Conservation (phyloP, 2,113 vertebrate genomes). For the Phasianus colchicus region DNA sequence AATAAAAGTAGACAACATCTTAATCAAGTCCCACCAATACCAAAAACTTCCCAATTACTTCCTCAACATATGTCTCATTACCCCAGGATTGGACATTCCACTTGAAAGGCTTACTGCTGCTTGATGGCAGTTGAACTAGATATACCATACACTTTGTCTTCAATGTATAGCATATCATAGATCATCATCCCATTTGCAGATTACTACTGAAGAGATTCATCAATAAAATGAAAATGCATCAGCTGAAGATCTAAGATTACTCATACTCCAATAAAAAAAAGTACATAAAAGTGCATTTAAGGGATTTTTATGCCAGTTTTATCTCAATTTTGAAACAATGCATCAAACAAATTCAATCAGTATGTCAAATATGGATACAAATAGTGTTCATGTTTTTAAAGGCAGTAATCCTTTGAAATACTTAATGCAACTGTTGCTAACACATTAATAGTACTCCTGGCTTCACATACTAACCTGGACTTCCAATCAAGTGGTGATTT, state of each 20-base stretch:
- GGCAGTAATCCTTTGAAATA: constrained; percentile 74
- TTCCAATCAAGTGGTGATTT: constrained; percentile 69
- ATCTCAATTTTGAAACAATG: constrained; percentile 76
- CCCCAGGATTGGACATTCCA: constrained; percentile 44
- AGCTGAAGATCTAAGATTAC: constrained; percentile 77
- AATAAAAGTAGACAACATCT: constrained; percentile 65
- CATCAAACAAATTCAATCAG: constrained; percentile 73
- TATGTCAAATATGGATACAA: constrained; percentile 73
- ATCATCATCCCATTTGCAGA: constrained; percentile 54
- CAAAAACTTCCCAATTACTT: constrained; percentile 58
- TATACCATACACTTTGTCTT: constrained; percentile 43
- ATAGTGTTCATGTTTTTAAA: constrained; percentile 72
- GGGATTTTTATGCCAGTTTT: constrained; percentile 76
- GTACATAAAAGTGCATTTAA: constrained; percentile 83
- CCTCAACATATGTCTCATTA: constrained; percentile 25
- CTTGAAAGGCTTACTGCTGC: constrained; percentile 56
- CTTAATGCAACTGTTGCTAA: constrained; percentile 76
- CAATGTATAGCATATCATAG: constrained; percentile 14
- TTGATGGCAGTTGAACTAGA: constrained; percentile 59
- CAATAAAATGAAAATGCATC: constrained; percentile 69
- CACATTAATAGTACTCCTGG: constrained; percentile 75
- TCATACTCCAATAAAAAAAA: constrained; percentile 79
- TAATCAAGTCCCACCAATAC: constrained; percentile 62
- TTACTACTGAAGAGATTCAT: constrained; percentile 66
- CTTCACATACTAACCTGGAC: constrained; percentile 77